phyloP scores from a whole-genome alignment of 2,888 invertebrate species.

The Seira sanloemensis region DNA sequence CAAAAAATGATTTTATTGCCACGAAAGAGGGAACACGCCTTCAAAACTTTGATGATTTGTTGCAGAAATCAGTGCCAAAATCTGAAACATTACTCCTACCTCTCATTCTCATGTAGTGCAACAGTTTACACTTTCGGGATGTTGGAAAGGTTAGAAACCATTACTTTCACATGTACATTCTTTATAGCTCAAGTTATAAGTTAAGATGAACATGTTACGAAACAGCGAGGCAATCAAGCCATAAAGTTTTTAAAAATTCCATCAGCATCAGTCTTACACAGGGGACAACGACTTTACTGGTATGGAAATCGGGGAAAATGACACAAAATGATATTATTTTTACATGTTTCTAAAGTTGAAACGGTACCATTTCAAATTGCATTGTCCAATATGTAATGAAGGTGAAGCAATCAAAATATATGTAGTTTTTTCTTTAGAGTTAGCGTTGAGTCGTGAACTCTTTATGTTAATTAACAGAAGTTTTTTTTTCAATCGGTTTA shows the following conservation, averaged over 20 bases:
- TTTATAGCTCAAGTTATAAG: background rate
- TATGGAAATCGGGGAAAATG: background rate
- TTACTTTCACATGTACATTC: background rate
- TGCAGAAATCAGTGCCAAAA: constrained; percentile 11
- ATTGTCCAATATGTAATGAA: too few species aligned
- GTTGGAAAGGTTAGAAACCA: background rate
- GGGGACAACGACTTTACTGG: too few species aligned
- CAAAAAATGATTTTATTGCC: background rate
- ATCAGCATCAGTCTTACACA: too few species aligned
- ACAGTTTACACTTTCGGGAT: too few species aligned
- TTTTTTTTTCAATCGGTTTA: too few species aligned
- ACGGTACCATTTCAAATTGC: too few species aligned
- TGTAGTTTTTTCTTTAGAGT: too few species aligned
- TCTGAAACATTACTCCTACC: background rate
- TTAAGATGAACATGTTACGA: background rate
- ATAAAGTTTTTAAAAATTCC: background rate
- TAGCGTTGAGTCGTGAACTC: too few species aligned
- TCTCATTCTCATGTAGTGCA: background rate
- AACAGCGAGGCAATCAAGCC: constrained; percentile 7
- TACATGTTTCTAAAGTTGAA: too few species aligned
- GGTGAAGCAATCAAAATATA: too few species aligned
- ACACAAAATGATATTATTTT: too few species aligned
- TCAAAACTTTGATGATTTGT: background rate
- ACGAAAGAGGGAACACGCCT: background rate
- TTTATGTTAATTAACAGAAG: too few species aligned